phyloP scores from a whole-genome alignment of 2,888 invertebrate species.

The Zaprionus bogoriensis region DNA sequence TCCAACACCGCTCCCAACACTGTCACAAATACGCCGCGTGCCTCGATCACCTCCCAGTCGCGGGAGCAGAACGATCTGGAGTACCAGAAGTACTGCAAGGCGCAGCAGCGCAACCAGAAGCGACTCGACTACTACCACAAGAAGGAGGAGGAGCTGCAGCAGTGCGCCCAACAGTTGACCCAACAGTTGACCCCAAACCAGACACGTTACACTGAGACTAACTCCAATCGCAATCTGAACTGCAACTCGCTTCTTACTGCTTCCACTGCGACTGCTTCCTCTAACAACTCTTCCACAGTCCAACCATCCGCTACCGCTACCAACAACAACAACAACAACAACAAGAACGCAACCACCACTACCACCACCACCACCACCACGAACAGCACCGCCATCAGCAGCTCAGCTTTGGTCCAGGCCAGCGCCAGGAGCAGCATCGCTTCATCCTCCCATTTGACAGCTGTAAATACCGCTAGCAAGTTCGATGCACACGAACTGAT shows the following conservation, averaged over 20 bases:
- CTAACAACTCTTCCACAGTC: conserved; percentile 80
- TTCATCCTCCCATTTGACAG: no score
- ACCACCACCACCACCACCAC: not conserved
- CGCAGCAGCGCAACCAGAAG: conserved; percentile 79
- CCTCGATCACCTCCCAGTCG: conserved; percentile 61
- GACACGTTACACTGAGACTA: conserved; percentile 45
- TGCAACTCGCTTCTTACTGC: conserved; percentile 33
- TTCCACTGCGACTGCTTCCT: conserved; percentile 75
- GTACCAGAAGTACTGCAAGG: conserved; percentile 74
- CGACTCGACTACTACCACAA: conserved; percentile 79
- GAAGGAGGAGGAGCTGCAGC: conserved; percentile 79
- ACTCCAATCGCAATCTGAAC: conserved; percentile 21
- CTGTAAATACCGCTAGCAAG: conserved; percentile 44
- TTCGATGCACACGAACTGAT: conserved; percentile 72
- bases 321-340: conserved; percentile 27
- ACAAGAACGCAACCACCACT: conserved; percentile 8
- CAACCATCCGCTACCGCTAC: conserved; percentile 53
- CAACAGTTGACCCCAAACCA: conserved; percentile 29
- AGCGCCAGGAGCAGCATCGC: no score
- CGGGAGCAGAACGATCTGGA: conserved; percentile 65
- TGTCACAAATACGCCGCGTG: conserved; percentile 53
- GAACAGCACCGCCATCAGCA: not conserved
- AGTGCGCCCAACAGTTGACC: conserved; percentile 54
- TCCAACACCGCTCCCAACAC: conserved; percentile 39
- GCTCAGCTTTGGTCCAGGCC: no score